Percentiles rank a stretch among this genome's conserved stretches.
These are phyloP conservation scores for Brenthis daphne DNA, from an alignment of 2,888 invertebrate genomes.

Conservation along the genomic window DNA sequence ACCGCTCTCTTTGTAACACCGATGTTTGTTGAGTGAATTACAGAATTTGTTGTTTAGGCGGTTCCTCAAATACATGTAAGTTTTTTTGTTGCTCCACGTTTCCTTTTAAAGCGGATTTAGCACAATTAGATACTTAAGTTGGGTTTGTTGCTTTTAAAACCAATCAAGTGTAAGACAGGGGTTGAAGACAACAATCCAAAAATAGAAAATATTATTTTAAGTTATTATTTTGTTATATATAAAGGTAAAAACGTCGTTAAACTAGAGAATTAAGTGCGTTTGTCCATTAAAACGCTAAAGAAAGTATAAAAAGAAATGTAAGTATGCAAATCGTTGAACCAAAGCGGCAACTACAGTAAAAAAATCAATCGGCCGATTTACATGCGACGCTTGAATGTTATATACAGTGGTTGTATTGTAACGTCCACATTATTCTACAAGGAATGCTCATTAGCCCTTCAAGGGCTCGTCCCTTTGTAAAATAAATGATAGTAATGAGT, in stretches of 20 bases:
- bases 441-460: conserved; percentile 59
- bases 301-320: conserved; percentile 28
- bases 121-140: conserved; percentile 65
- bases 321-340: conserved; percentile 33
- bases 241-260: not conserved
- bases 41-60: conserved; percentile 65
- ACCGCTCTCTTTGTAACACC: conserved; percentile 32
- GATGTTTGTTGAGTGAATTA: conserved; percentile 66
- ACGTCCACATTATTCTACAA: conserved; percentile 48
- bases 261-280: conserved; percentile 1
- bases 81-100: conserved; percentile 56
- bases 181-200: conserved; percentile 25
- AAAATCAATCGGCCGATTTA: conserved; percentile 39
- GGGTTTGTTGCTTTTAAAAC: conserved; percentile 51
- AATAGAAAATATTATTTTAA: not conserved
- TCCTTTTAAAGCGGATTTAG: conserved; percentile 68
- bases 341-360: conserved; percentile 32
- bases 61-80: conserved; percentile 59
- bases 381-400: conserved; percentile 36
- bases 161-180: conserved; percentile 51
- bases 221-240: not conserved
- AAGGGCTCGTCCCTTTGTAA: conserved; percentile 48
- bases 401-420: conserved; percentile 34
- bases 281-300: conserved; percentile 16
- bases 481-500: conserved; percentile 63